Conservation (phyloP, 1,140 invertebrate species). For the Drosophila oshimai region DNA sequence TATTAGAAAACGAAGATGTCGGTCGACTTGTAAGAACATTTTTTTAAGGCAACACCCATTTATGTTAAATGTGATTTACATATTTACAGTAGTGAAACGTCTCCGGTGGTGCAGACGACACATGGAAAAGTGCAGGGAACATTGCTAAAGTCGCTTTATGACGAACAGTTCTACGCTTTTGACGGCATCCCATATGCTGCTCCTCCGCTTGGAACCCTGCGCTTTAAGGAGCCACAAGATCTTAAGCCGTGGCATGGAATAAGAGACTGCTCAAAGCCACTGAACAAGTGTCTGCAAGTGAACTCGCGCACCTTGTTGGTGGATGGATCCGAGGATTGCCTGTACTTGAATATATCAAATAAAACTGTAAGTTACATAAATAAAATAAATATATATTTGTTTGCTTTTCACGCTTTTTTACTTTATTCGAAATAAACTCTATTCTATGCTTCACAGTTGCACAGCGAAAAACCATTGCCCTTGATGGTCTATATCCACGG, state of each 20-base stretch:
- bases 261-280: slow-evolving; percentile 44
- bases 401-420: too few species aligned
- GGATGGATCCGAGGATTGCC: slow-evolving; percentile 83
- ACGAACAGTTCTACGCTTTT: slow-evolving; percentile 57
- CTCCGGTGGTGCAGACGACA: slow-evolving; percentile 51
- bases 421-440: too few species aligned
- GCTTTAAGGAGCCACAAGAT: slow-evolving; percentile 84
- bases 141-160: slow-evolving; percentile 40
- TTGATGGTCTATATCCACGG: slow-evolving; percentile 90
- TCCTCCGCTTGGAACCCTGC: slow-evolving; percentile 86
- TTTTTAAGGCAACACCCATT: too few species aligned
- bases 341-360: slow-evolving; percentile 83
- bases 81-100: slow-evolving; percentile 17
- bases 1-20: slow-evolving; percentile 11
- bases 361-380: slow-evolving; percentile 64
- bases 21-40: slow-evolving; percentile 26
- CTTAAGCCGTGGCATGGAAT: slow-evolving; percentile 44
- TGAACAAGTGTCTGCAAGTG: slow-evolving; percentile 56
- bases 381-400: too few species aligned
- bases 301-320: slow-evolving; percentile 23
- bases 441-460: too few species aligned
- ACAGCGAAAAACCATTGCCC: slow-evolving; percentile 76
- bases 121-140: slow-evolving; percentile 57
- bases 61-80: background rate
- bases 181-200: slow-evolving; percentile 83